These are phyloP conservation scores for Petroica traversi DNA, from an alignment of 2,113 vertebrate genomes.

Conservation along the genomic window DNA sequence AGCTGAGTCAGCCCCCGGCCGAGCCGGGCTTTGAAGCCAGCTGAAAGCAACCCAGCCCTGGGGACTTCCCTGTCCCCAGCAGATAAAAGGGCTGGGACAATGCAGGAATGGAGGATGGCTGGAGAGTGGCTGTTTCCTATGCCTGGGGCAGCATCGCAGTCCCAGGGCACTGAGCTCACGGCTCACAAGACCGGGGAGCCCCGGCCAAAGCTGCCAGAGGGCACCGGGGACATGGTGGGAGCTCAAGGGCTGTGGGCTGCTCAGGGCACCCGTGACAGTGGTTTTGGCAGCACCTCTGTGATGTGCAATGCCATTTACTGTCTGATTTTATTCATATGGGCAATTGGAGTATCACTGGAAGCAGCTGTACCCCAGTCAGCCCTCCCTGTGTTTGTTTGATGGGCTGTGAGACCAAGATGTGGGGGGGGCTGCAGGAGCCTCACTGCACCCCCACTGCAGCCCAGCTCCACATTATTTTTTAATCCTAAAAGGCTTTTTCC, in stretches of 20 bases:
- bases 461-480: not conserved
- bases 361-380: not conserved
- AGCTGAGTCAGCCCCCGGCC: not conserved
- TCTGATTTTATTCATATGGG: not conserved
- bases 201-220: not conserved
- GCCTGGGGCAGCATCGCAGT: not conserved
- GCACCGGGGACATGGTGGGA: not conserved
- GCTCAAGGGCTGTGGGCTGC: not conserved
- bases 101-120: not conserved
- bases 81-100: not conserved
- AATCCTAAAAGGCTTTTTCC: not conserved
- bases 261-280: accelerated
- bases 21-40: accelerated
- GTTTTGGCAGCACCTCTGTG: not conserved
- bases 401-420: accelerated
- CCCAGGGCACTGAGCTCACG: not conserved
- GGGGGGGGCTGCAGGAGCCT: not conserved
- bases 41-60: not conserved
- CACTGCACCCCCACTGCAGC: accelerated
- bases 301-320: too few species aligned
- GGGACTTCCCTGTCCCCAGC: not conserved
- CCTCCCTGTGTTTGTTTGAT: not conserved
- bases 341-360: not conserved
- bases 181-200: not conserved
- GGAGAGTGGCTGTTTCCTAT: not conserved